These are phyloP conservation scores for Antheraea mylitta DNA, from an alignment of 1,140 invertebrate species.

Conservation along the genomic window DNA sequence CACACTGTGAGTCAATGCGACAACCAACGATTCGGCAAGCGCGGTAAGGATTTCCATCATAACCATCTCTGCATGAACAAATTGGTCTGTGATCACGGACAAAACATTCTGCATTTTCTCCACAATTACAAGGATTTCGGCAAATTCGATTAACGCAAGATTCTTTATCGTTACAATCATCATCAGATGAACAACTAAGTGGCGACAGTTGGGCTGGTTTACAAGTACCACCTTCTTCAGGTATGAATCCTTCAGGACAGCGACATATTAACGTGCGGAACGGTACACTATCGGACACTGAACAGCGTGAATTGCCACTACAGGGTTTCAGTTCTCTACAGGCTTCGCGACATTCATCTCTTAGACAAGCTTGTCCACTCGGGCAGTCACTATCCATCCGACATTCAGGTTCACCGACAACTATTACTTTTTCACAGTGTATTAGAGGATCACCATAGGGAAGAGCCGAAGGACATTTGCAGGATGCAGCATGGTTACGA, in stretches of 20 bases:
- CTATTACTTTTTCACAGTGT: constrained; percentile 82
- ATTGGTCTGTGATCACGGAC: constrained; percentile 91
- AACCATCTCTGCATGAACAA: constrained; percentile 90
- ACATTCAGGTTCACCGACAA: constrained; percentile 84
- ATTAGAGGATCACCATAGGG: constrained; percentile 88
- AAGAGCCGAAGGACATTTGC: constrained; percentile 86
- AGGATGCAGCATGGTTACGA: constrained; percentile 86
- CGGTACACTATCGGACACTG: constrained; percentile 89
- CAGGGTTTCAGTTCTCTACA: constrained; percentile 87
- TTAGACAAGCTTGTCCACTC: constrained; percentile 89
- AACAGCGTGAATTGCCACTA: constrained; percentile 84
- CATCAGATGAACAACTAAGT: constrained; percentile 87
- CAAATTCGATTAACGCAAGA: constrained; percentile 92
- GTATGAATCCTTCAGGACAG: constrained; percentile 90
- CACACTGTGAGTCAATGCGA: constrained; percentile 88
- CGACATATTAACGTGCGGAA: constrained; percentile 91
- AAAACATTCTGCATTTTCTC: constrained; percentile 89
- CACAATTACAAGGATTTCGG: constrained; percentile 92
- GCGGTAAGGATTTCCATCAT: constrained; percentile 91
- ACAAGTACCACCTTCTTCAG: constrained; percentile 87
- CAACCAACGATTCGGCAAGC: constrained; percentile 89
- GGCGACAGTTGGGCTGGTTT: constrained; percentile 84
- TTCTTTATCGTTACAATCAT: constrained; percentile 87
- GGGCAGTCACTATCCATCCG: constrained; percentile 88
- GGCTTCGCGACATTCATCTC: constrained; percentile 88